Evolutionary conservation across 1,140 invertebrate species (phyloP), one percentile per base, ranked within the genome.

Genomic region (Harlomillsia oculata): DNA sequence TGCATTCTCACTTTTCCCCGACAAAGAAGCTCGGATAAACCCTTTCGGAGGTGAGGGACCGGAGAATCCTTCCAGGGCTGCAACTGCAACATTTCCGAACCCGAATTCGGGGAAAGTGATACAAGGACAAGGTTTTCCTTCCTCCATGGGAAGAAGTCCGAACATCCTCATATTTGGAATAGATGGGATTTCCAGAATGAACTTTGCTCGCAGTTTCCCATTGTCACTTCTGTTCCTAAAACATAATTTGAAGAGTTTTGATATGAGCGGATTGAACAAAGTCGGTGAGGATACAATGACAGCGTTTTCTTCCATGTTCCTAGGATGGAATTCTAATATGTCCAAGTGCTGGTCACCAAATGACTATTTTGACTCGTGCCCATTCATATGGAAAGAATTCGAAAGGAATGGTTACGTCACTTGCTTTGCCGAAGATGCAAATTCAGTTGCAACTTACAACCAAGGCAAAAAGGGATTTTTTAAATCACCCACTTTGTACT

Each of bases 151-250:
- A n/a, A n/a, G n/a, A n/a, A n/a, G n/a, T n/a, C 16, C 23, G 3
- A 84, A 80, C 60, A 75, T 95, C 0, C 73, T 93, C 25, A 73
- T 93, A 11, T 69, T 93, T 16, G 90, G 90, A 1, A 75, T 94
- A 14, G 89, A 93, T 68, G 83, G 86, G 1, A 78, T 92, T 1
- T 94, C 89, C 0, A 76, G 87, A 39, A 73, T 91, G 43, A 91
- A 93, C 71, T 83, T 90, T 54, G 77, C 84, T 41, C 77, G 89
- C 5, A 84, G 86, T 55, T 85, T 92, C 82, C 83, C 82, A 0
- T 77, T 77, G 63, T 87, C 86, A 0, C 70, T 78, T 0, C 62
- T 72, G 1, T 80, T 77, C 61, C 72, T 89, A 11, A 57, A 60
- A 13, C 74, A 76, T 54, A 70, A 78, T 11, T 71, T 84, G 8